phyloP scores from a whole-genome alignment of 2,113 vertebrate species.

The Pseudorectes ferrugineus region DNA sequence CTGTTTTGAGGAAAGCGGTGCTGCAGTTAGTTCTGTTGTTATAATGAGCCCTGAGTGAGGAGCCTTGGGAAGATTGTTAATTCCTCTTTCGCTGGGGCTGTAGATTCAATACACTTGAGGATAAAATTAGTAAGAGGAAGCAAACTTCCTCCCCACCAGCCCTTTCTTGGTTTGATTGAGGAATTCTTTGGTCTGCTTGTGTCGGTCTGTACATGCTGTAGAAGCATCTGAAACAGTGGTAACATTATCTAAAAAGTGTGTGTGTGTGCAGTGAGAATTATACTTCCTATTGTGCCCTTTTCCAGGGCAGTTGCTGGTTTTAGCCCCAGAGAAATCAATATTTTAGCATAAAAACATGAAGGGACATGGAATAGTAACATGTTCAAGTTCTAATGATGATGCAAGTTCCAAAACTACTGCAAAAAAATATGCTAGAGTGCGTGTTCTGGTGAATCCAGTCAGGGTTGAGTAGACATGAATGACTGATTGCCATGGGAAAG shows the following conservation, averaged over 20 bases:
- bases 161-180: neutral
- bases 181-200: neutral
- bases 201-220: neutral
- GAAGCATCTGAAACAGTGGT: neutral
- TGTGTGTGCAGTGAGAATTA: neutral
- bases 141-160: neutral
- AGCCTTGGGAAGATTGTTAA: neutral
- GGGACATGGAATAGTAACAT: fast-evolving
- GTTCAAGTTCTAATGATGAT: neutral
- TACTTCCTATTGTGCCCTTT: neutral
- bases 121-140: neutral
- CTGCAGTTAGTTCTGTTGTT: neutral
- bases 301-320: neutral
- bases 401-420: neutral
- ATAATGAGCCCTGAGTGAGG: neutral
- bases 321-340: neutral
- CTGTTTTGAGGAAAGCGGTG: neutral
- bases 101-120: neutral
- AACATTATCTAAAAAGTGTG: neutral
- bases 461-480: neutral
- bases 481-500: neutral
- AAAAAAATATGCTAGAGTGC: neutral
- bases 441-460: neutral
- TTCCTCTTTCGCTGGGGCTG: fast-evolving
- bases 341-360: neutral